Conservation (phyloP, 2,113 vertebrate genomes). For the Eptesicus fuscus region DNA sequence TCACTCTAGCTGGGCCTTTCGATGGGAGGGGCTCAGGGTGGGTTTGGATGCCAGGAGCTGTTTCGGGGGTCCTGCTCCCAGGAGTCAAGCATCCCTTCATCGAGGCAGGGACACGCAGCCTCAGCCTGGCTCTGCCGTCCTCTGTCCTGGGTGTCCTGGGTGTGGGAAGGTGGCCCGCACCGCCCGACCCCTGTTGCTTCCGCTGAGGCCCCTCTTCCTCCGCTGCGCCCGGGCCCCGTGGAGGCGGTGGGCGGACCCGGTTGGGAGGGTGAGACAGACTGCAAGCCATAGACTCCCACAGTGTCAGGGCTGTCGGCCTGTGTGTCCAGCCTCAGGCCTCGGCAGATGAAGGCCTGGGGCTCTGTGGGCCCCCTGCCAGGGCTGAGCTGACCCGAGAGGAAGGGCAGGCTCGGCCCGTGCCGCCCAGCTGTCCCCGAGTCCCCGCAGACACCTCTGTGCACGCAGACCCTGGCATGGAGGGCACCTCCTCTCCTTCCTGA, state of each 20-base stretch:
- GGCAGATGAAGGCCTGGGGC: slow-evolving; percentile 60
- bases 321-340: slow-evolving; percentile 9
- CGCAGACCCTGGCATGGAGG: not conserved
- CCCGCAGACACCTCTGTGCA: not conserved
- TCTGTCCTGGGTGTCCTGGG: no score
- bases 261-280: not conserved
- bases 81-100: not conserved
- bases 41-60: not conserved
- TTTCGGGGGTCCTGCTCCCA: not conserved
- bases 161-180: not conserved
- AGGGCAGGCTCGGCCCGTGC: not conserved
- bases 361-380: slow-evolving; percentile 41
- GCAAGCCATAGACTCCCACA: not conserved
- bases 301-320: not conserved
- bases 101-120: not conserved
- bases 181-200: not conserved
- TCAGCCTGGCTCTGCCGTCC: not conserved
- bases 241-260: not conserved
- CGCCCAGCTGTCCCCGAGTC: slow-evolving; percentile 29
- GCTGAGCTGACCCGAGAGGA: not conserved
- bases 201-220: not conserved
- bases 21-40: no score
- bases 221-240: fast-evolving
- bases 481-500: not conserved
- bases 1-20: not conserved